phyloP scores from a whole-genome alignment of 2,113 vertebrate species.

The Sminthopsis crassicaudata region DNA sequence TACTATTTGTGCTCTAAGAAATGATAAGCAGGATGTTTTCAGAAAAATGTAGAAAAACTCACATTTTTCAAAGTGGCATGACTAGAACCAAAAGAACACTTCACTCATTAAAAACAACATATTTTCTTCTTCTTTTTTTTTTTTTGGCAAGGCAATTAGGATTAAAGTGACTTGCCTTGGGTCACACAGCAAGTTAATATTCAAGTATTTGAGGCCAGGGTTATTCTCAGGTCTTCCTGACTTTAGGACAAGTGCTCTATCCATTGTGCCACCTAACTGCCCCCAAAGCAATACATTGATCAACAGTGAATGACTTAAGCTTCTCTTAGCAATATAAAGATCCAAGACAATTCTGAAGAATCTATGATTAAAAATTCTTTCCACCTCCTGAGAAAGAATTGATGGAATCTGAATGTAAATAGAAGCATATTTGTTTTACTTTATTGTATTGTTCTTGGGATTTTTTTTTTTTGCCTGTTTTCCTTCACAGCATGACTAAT shows the following conservation, averaged over 20 bases:
- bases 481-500: background rate
- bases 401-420: background rate
- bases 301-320: background rate
- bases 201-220: no score
- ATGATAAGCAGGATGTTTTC: background rate
- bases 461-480: background rate
- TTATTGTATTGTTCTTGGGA: background rate
- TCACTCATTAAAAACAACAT: background rate
- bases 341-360: background rate
- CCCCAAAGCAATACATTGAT: background rate
- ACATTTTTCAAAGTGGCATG: background rate
- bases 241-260: no score
- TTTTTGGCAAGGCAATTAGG: no score
- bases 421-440: background rate
- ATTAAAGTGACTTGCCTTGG: no score
- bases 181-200: no score
- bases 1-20: background rate
- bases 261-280: no score
- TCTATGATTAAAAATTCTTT: background rate
- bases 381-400: background rate
- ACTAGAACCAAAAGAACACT: background rate
- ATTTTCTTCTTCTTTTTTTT: no score
- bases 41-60: background rate
- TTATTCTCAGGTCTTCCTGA: no score
- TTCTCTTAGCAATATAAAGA: background rate